These are phyloP conservation scores for Garrulus glandarius DNA, from an alignment of 2,797 vertebrate genomes.

Conservation along the genomic window DNA sequence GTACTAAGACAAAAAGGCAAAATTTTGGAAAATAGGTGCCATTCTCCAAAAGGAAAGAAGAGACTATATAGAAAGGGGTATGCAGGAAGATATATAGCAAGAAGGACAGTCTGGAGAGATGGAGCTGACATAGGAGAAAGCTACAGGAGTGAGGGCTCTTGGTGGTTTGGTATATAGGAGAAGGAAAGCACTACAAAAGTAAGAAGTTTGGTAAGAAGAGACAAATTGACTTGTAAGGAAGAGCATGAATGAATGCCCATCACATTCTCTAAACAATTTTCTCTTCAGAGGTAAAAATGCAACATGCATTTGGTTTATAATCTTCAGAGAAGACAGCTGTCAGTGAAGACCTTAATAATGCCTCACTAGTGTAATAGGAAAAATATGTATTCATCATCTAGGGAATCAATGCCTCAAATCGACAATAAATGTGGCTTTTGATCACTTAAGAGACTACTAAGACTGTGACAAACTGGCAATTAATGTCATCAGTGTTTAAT, in stretches of 20 bases:
- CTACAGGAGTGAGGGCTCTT: neutral
- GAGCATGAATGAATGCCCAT: neutral
- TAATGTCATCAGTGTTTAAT: conserved; percentile 29
- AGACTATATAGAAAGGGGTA: neutral
- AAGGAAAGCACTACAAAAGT: neutral
- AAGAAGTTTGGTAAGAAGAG: neutral
- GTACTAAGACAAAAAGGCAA: neutral
- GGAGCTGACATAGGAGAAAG: neutral
- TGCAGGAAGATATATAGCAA: neutral
- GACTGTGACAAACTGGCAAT: neutral
- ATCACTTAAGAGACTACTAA: neutral
- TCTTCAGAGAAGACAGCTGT: neutral
- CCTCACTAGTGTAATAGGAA: neutral
- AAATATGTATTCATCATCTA: neutral
- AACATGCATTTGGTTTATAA: neutral
- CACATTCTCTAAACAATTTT: neutral
- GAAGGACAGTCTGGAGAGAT: neutral
- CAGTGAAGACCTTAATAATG: neutral
- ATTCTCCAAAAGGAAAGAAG: neutral
- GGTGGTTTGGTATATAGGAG: neutral
- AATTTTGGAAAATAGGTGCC: neutral
- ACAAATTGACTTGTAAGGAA: neutral
- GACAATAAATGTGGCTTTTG: neutral
- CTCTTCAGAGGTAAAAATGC: neutral
- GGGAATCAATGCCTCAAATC: neutral